Evolutionary conservation across 2,888 invertebrate genomes (phyloP).

Genomic region (Leptopterna dolabrata): DNA sequence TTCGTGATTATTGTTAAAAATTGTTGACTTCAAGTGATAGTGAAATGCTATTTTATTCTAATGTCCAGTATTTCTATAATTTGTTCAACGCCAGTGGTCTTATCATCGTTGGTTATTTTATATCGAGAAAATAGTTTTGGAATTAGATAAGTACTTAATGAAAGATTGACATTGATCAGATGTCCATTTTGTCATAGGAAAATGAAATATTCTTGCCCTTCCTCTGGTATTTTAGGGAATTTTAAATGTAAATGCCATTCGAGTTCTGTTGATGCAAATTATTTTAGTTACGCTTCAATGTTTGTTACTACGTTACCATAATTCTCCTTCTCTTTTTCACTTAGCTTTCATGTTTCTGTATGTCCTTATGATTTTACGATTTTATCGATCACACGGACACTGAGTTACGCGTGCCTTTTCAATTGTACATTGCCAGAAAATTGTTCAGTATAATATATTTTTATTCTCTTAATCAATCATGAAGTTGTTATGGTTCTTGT

Average conservation of each 20-base stretch:
- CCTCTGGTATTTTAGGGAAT: neutral
- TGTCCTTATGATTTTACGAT: too few species aligned
- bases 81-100: neutral
- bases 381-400: neutral
- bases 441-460: too few species aligned
- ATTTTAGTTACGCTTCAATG: neutral
- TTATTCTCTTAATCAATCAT: too few species aligned
- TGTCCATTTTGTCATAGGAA: neutral
- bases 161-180: neutral
- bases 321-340: too few species aligned
- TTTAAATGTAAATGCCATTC: neutral
- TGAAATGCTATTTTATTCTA: neutral
- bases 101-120: neutral
- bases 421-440: too few species aligned
- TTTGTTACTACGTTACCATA: neutral
- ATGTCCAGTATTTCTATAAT: neutral
- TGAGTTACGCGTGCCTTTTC: neutral
- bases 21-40: neutral
- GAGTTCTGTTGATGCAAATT: neutral
- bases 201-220: neutral
- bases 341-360: too few species aligned
- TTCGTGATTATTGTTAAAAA: neutral
- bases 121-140: neutral
- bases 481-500: too few species aligned
- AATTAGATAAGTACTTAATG: neutral